A percentile compares a stretch with the other conserved stretches of the same genome.
Conservation (phyloP, 2,797 vertebrate species). For the Xerus rutilus region DNA sequence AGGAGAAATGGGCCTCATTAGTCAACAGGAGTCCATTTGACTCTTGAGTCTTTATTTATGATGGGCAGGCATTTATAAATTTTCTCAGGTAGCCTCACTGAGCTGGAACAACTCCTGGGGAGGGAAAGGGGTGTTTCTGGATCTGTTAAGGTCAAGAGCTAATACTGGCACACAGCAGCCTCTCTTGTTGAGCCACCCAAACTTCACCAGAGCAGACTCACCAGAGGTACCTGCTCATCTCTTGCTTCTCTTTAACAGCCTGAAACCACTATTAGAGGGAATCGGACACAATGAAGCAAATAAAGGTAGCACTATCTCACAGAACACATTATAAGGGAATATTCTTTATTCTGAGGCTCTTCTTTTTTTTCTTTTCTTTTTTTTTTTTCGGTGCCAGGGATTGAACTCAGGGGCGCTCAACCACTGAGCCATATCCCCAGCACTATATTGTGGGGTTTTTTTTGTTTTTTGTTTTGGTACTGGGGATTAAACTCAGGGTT, state of each 20-base stretch:
- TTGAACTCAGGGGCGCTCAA: too few species aligned
- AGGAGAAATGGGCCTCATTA: neutral
- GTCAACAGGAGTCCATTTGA: neutral
- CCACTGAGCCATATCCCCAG: too few species aligned
- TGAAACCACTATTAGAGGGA: neutral
- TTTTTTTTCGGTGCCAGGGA: too few species aligned
- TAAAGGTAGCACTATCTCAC: neutral
- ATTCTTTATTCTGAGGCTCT: neutral
- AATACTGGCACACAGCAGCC: neutral
- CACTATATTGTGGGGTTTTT: too few species aligned
- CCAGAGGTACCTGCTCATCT: neutral
- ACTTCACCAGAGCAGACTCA: neutral
- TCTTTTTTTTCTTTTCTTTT: too few species aligned
- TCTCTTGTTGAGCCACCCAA: neutral
- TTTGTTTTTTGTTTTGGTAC: too few species aligned
- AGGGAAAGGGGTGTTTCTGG: neutral
- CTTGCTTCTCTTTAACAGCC: neutral
- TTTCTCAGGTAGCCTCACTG: neutral
- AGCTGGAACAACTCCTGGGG: neutral
- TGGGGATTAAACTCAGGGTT: too few species aligned
- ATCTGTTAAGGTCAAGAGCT: neutral
- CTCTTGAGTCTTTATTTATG: slow-evolving; percentile 18
- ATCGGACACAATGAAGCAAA: neutral
- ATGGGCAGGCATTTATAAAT: neutral
- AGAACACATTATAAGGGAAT: neutral